Conservation (phyloP, 2,113 vertebrate species). For the Nansenia antarctica region DNA sequence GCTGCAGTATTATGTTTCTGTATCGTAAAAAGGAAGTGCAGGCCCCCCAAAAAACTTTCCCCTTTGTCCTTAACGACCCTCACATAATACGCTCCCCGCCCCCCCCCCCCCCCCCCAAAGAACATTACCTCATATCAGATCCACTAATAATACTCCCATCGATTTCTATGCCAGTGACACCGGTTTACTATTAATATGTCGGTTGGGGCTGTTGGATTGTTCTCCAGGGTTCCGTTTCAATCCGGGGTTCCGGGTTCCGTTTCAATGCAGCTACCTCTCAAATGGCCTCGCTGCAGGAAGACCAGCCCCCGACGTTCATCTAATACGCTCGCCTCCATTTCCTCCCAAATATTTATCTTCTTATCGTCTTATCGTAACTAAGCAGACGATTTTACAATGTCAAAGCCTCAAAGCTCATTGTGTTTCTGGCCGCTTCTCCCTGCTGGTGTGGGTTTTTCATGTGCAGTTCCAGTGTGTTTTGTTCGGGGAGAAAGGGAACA, state of each 20-base stretch:
- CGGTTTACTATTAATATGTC: background rate
- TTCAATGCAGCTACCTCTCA: constrained; percentile 15
- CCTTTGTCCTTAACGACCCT: no score
- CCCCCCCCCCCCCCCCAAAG: background rate
- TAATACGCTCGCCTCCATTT: background rate
- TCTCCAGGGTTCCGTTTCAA: no score
- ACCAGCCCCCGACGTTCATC: background rate
- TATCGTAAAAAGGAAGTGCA: no score
- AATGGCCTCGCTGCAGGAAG: constrained; percentile 14
- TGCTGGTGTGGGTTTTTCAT: background rate
- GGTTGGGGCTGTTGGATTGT: no score
- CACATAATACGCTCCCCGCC: background rate
- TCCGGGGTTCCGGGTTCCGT: background rate
- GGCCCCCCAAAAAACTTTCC: no score
- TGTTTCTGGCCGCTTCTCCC: background rate
- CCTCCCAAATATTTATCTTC: background rate
- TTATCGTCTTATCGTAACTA: no score
- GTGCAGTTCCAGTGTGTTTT: no score
- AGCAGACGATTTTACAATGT: background rate
- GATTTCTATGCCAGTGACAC: background rate
- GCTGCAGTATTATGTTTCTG: no score
- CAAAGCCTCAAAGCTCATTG: background rate
- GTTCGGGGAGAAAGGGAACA: background rate
- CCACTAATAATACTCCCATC: background rate
- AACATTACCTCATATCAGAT: background rate